A percentile compares a stretch with the other conserved stretches of the same genome.
Conservation (phyloP, 1,140 invertebrate genomes). For the Scaptomyza pallida region DNA sequence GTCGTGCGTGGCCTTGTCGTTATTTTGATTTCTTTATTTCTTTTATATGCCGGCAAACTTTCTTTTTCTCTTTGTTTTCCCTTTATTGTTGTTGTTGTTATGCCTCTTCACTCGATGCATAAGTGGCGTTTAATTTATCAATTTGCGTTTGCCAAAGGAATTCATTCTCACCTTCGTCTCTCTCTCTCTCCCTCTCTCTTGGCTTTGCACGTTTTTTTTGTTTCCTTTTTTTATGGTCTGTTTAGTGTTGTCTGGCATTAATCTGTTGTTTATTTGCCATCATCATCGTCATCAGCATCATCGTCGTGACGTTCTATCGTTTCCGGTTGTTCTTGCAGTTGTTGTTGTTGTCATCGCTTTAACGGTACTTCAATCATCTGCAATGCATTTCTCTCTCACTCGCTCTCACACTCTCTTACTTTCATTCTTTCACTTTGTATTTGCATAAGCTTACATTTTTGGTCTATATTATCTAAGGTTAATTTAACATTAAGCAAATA, state of each 20-base stretch:
- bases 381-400: conserved; percentile 40
- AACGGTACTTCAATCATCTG: conserved; percentile 53
- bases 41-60: conserved; percentile 14
- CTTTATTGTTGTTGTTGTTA: conserved; percentile 5
- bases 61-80: conserved; percentile 16
- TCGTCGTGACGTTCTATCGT: conserved; percentile 14
- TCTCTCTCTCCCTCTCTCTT: too few species aligned
- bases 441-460: too few species aligned
- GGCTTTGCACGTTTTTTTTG: background rate
- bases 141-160: conserved; percentile 80
- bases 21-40: conserved; percentile 70
- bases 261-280: conserved; percentile 73
- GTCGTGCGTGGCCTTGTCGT: conserved; percentile 71
- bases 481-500: too few species aligned
- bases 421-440: conserved; percentile 31
- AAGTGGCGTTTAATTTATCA: conserved; percentile 82
- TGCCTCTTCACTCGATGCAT: conserved; percentile 39
- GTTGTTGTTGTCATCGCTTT: conserved; percentile 30
- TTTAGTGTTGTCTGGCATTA: conserved; percentile 61
- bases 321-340: conserved; percentile 25
- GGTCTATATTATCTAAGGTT: too few species aligned
- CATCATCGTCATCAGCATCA: conserved; percentile 44
- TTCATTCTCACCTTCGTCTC: conserved; percentile 47
- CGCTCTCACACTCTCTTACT: background rate
- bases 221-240: conserved; percentile 34